Evolutionary conservation across 1,140 invertebrate genomes (phyloP).

Genomic region (Drosophila ercepeae): DNA sequence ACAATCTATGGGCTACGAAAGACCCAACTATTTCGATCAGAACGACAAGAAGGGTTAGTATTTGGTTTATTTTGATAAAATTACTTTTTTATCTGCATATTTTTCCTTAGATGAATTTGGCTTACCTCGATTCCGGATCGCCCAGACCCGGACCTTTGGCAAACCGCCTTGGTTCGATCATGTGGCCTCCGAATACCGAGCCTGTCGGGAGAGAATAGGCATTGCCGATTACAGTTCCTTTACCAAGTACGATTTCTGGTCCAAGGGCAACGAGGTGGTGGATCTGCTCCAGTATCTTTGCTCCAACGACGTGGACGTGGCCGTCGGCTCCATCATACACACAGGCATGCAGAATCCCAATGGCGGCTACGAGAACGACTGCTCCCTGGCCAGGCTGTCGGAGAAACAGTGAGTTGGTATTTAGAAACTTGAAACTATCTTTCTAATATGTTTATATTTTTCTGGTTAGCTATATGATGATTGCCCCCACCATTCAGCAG

Average conservation of each 20-base stretch:
- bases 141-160: conserved; percentile 90
- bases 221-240: conserved; percentile 99
- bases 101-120: conserved; percentile 76
- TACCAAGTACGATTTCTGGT: conserved; percentile 97
- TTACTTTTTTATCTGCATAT: not conserved
- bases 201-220: conserved; percentile 96
- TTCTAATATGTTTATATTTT: not conserved
- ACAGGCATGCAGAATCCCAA: conserved; percentile 98
- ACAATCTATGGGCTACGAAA: conserved; percentile 99
- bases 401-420: conserved; percentile 94
- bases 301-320: conserved; percentile 98
- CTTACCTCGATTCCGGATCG: conserved; percentile 86
- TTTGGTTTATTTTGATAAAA: not conserved
- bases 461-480: conserved; percentile 96
- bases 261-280: conserved; percentile 94
- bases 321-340: conserved; percentile 97
- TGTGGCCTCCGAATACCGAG: conserved; percentile 95
- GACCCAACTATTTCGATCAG: conserved; percentile 95
- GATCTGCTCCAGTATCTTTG: conserved; percentile 96
- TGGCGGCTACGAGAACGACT: conserved; percentile 99
- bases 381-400: conserved; percentile 94
- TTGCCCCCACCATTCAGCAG: conserved; percentile 98
- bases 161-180: conserved; percentile 97
- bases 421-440: no score
- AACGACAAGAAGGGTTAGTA: conserved; percentile 85